Conservation (phyloP, 1,140 invertebrate genomes). For the Callitettix versicolor region DNA sequence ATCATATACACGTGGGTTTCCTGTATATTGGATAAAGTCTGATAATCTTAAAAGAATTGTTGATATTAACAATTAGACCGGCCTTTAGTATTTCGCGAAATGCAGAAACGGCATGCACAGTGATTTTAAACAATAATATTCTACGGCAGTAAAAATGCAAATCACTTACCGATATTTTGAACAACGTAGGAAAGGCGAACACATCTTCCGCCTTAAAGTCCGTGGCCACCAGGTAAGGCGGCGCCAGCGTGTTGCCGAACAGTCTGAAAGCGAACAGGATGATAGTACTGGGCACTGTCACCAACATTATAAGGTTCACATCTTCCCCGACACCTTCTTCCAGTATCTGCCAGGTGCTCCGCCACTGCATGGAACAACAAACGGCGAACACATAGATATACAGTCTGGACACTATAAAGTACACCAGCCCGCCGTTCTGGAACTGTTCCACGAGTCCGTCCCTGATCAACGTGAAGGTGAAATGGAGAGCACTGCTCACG, state of each 20-base stretch:
- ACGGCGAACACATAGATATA: conserved; percentile 49
- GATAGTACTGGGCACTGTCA: conserved; percentile 28
- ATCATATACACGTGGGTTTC: too few species aligned
- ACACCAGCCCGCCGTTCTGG: conserved; percentile 4
- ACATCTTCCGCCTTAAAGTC: conserved; percentile 41
- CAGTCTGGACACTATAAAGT: conserved; percentile 10
- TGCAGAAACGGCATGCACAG: too few species aligned
- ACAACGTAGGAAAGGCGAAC: conserved; percentile 52
- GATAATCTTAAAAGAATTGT: too few species aligned
- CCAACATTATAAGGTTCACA: conserved; percentile 24
- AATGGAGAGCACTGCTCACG: conserved; percentile 8
- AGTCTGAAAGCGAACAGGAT: conserved; percentile 33
- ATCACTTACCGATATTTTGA: conserved; percentile 28
- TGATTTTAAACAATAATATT: too few species aligned
- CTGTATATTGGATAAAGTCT: too few species aligned
- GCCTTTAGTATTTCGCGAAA: too few species aligned
- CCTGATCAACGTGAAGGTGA: conserved; percentile 17
- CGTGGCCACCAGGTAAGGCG: conserved; percentile 43
- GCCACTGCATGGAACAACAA: conserved; percentile 47
- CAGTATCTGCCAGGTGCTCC: conserved; percentile 46
- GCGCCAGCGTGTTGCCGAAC: conserved; percentile 44
- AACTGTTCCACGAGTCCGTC: conserved; percentile 12
- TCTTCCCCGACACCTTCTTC: conserved; percentile 33
- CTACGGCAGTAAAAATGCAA: too few species aligned
- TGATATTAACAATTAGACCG: too few species aligned